phyloP scores from a whole-genome alignment of 2,888 invertebrate species.

The Drosophila crucigera region DNA sequence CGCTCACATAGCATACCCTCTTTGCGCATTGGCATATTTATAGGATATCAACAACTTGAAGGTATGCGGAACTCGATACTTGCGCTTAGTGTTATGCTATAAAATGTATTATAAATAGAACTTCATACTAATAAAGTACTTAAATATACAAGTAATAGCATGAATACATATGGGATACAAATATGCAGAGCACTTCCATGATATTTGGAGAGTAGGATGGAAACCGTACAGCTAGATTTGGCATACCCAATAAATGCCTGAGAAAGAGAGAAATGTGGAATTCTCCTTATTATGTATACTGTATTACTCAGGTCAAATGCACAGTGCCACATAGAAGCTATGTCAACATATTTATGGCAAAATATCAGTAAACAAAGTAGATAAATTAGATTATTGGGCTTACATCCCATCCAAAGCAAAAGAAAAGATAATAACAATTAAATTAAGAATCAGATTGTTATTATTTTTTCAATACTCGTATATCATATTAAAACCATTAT shows the following conservation, averaged over 20 bases:
- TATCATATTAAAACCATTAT: neutral
- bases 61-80: neutral
- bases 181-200: neutral
- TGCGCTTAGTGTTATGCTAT: conserved; percentile 6
- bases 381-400: neutral
- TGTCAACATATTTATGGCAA: neutral
- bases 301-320: neutral
- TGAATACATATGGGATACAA: neutral
- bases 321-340: no score
- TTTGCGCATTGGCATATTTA: neutral
- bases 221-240: neutral
- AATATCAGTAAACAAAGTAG: neutral
- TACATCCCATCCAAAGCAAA: neutral
- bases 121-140: conserved; percentile 26
- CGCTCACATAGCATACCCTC: neutral
- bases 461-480: neutral
- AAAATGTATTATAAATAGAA: conserved; percentile 32
- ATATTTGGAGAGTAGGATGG: no score
- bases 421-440: no score
- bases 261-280: neutral
- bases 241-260: neutral
- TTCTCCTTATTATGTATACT: neutral
- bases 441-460: neutral
- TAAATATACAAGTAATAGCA: conserved; percentile 18
- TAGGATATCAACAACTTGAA: conserved; percentile 13